Evolutionary conservation across 2,888 invertebrate species (phyloP).

Genomic region (Calameuta idolon): DNA sequence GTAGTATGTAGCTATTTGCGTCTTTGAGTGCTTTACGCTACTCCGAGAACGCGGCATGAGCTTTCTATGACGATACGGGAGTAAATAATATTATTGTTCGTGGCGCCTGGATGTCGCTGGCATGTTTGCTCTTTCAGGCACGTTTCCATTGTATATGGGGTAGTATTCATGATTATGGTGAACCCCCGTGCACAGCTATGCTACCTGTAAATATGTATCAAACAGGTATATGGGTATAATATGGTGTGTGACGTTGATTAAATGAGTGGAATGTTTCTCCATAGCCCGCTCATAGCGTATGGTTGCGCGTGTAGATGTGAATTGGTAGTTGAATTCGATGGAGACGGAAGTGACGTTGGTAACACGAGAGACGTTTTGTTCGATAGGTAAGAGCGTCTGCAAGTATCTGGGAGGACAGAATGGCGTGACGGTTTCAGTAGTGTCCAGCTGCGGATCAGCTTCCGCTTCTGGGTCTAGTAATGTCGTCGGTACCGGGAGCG

Average conservation of each 20-base stretch:
- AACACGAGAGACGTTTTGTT: neutral
- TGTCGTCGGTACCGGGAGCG: slow-evolving; percentile 32
- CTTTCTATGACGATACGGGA: slow-evolving; percentile 3
- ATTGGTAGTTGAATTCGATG: neutral
- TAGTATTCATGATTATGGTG: slow-evolving; percentile 33
- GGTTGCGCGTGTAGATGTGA: neutral
- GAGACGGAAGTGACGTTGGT: neutral
- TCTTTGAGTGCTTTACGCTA: neutral
- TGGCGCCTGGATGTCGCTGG: slow-evolving; percentile 27
- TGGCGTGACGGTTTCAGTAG: slow-evolving; percentile 72
- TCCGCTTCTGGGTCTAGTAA: slow-evolving; percentile 41
- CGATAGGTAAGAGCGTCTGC: slow-evolving; percentile 59
- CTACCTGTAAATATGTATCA: neutral
- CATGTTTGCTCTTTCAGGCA: slow-evolving; percentile 45
- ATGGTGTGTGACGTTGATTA: neutral
- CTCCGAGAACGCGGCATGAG: neutral
- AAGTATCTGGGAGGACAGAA: slow-evolving; percentile 64
- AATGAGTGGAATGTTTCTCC: neutral
- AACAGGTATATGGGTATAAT: neutral
- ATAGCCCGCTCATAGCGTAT: neutral
- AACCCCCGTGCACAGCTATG: slow-evolving; percentile 8
- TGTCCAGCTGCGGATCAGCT: slow-evolving; percentile 64
- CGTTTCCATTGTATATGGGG: slow-evolving; percentile 31
- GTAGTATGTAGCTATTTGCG: neutral
- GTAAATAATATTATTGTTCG: slow-evolving; percentile 17